Evolutionary conservation across 1,140 invertebrate species (phyloP).

Genomic region (Drosophila guanche): DNA sequence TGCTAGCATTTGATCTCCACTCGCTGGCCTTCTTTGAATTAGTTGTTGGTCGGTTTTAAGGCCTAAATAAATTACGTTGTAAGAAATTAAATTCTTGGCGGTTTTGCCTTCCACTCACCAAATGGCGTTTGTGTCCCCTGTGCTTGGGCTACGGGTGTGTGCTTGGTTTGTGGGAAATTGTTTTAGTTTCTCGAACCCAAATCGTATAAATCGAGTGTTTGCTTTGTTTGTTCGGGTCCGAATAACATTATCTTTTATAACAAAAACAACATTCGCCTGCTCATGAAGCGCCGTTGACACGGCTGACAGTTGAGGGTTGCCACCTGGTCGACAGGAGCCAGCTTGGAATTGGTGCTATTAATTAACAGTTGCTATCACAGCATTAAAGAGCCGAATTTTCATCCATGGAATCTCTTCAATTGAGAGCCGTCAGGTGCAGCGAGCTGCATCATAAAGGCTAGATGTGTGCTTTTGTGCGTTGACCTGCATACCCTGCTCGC

Average conservation of each 20-base stretch:
- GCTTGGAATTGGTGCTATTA: not conserved
- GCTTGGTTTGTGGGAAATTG: not conserved
- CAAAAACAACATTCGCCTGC: slow-evolving; percentile 25
- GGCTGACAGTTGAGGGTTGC: slow-evolving; percentile 5
- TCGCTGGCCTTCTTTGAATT: too few species aligned
- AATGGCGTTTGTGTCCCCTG: too few species aligned
- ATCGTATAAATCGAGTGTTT: slow-evolving; percentile 5
- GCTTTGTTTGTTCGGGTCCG: slow-evolving; percentile 31
- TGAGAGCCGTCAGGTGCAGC: not conserved
- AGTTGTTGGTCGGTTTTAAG: too few species aligned
- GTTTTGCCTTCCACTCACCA: too few species aligned
- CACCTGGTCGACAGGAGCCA: not conserved
- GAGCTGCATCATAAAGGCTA: not conserved
- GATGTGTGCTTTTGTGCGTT: too few species aligned
- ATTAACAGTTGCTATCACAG: not conserved
- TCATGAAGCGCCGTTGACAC: slow-evolving; percentile 28
- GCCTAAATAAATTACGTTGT: too few species aligned
- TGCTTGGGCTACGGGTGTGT: too few species aligned
- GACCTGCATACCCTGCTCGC: not conserved
- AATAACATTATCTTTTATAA: slow-evolving; percentile 30
- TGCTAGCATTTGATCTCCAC: too few species aligned
- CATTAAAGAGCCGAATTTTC: not conserved
- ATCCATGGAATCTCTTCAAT: not conserved
- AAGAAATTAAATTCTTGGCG: too few species aligned
- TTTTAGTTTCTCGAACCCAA: too few species aligned